Conservation (phyloP, 2,113 vertebrate species). For the Lophotis ruficrista region DNA sequence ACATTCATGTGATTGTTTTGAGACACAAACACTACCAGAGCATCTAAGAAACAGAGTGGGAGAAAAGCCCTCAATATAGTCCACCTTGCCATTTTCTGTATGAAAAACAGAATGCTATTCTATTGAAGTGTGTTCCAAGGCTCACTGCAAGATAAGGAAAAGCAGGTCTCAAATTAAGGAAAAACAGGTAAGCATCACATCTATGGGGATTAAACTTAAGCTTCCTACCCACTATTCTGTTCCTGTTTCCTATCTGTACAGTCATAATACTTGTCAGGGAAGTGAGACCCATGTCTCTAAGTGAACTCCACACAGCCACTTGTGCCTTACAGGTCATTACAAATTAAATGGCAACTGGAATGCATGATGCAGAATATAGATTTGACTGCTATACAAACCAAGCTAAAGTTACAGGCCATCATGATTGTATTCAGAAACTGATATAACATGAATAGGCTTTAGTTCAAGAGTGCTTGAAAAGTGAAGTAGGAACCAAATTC, state of each 20-base stretch:
- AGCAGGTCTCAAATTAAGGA: slow-evolving; percentile 1
- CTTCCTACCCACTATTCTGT: not conserved
- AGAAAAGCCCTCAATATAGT: not conserved
- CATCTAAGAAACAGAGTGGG: not conserved
- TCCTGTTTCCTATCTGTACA: not conserved
- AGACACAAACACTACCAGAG: not conserved
- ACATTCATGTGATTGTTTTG: not conserved
- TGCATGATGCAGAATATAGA: not conserved
- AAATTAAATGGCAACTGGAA: not conserved
- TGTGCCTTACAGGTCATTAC: not conserved
- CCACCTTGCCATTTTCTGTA: not conserved
- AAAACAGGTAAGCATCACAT: not conserved
- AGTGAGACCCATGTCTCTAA: not conserved
- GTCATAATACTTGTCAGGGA: not conserved
- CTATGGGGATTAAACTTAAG: not conserved
- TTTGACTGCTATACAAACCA: not conserved
- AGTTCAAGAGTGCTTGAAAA: not conserved
- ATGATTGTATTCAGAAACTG: not conserved
- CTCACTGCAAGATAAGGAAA: not conserved
- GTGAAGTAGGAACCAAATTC: not conserved
- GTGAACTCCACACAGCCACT: not conserved
- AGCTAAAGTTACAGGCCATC: not conserved
- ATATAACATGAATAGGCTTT: not conserved
- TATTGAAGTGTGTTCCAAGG: not conserved
- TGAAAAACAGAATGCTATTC: not conserved